Percentiles rank a stretch among this genome's conserved stretches.
These are phyloP conservation scores for Musca vetustissima DNA, from an alignment of 1,140 invertebrate genomes.

Conservation along the genomic window DNA sequence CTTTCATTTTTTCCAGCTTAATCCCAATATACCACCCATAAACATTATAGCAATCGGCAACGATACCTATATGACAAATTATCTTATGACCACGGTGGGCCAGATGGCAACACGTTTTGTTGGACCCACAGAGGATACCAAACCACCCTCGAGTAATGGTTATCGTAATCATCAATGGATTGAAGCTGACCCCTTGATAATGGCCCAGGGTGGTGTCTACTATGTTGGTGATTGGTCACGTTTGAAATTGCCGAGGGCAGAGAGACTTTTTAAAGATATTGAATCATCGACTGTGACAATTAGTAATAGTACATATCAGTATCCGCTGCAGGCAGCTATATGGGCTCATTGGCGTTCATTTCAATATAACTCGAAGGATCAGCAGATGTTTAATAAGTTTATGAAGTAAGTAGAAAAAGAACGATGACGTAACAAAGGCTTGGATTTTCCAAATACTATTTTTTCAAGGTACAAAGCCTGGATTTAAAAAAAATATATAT, in stretches of 20 bases:
- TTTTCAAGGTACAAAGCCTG: too few relatives aligned
- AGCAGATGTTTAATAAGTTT: constrained; percentile 29
- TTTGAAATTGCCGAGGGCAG: constrained; percentile 30
- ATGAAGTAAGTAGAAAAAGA: constrained; percentile 26
- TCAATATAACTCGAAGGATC: constrained; percentile 34
- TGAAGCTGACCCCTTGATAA: constrained; percentile 39
- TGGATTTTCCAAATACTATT: background rate
- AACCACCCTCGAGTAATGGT: constrained; percentile 27
- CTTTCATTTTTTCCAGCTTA: constrained; percentile 16
- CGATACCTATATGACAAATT: constrained; percentile 36
- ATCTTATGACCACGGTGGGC: constrained; percentile 36
- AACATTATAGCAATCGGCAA: constrained; percentile 40
- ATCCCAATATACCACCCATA: constrained; percentile 39
- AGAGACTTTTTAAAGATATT: constrained; percentile 36
- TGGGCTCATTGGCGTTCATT: constrained; percentile 48
- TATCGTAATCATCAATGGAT: constrained; percentile 37
- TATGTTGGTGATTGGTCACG: constrained; percentile 48
- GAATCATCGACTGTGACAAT: constrained; percentile 40
- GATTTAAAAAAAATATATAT: too few relatives aligned
- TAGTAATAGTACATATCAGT: constrained; percentile 28
- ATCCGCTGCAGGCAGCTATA: constrained; percentile 39
- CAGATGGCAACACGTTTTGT: constrained; percentile 44
- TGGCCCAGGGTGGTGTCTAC: constrained; percentile 46
- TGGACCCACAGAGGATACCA: constrained; percentile 37
- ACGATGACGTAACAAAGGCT: background rate